A percentile compares a stretch with the other conserved stretches of the same genome.
Evolutionary conservation across 2,797 vertebrate species (phyloP).

Genomic region (Lycodopsis pacificus): DNA sequence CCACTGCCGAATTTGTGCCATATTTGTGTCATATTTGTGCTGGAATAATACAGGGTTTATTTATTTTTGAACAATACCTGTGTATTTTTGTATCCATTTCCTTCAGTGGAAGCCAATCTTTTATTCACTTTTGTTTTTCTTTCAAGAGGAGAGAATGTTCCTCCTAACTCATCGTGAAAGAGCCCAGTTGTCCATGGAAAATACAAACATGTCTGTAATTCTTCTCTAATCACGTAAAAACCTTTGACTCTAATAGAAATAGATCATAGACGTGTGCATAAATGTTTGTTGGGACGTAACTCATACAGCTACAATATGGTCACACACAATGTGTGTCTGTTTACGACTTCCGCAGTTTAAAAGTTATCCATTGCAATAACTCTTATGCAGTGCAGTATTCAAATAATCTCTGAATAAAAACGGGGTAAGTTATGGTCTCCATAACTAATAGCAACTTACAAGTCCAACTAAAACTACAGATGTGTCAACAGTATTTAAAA

Average conservation of each 20-base stretch:
- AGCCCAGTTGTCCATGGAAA: not conserved
- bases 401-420: not conserved
- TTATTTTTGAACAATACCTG: not conserved
- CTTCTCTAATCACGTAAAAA: not conserved
- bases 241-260: not conserved
- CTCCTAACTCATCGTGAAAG: not conserved
- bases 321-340: too few relatives aligned
- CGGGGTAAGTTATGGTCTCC: not conserved
- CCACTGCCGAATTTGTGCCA: not conserved
- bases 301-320: not conserved
- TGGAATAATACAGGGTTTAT: not conserved
- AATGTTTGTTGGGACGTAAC: not conserved
- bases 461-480: not conserved
- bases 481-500: not conserved
- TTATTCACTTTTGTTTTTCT: not conserved
- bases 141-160: not conserved
- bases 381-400: not conserved
- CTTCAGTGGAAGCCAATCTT: not conserved
- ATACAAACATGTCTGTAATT: not conserved
- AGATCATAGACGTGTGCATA: not conserved
- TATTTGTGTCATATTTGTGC: not conserved
- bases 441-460: not conserved
- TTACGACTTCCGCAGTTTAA: not conserved
- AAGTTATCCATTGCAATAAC: not conserved
- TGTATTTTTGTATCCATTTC: not conserved